phyloP scores from a whole-genome alignment of 2,797 vertebrate species.

The Limnodromus scolopaceus region DNA sequence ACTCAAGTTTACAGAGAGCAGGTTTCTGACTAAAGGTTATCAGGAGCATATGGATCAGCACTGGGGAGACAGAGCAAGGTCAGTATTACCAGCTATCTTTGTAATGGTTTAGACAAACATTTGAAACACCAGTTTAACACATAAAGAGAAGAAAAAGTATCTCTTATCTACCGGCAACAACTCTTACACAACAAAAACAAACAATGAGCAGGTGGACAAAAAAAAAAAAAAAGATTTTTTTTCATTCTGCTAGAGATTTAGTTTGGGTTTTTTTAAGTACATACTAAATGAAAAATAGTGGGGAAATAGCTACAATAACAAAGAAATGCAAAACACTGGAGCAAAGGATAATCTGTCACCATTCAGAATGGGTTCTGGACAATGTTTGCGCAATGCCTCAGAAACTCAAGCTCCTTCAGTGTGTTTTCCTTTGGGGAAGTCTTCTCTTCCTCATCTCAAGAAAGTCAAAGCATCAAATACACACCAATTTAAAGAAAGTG shows the following conservation, averaged over 20 bases:
- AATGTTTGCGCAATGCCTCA: background rate
- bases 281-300: background rate
- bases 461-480: background rate
- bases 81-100: background rate
- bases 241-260: background rate
- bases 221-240: background rate
- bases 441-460: background rate
- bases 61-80: background rate
- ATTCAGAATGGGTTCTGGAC: background rate
- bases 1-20: background rate
- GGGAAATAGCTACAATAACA: background rate
- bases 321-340: background rate
- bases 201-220: background rate
- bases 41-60: background rate
- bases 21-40: slow-evolving; percentile 20
- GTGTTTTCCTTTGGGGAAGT: background rate
- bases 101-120: background rate
- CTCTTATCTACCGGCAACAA: background rate
- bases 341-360: background rate
- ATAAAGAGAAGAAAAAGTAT: background rate
- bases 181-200: background rate
- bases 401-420: background rate
- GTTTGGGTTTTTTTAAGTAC: background rate
- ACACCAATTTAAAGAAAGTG: background rate
- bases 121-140: background rate